Conservation (phyloP, 2,888 invertebrate species). For the Gastrophysa polygoni region DNA sequence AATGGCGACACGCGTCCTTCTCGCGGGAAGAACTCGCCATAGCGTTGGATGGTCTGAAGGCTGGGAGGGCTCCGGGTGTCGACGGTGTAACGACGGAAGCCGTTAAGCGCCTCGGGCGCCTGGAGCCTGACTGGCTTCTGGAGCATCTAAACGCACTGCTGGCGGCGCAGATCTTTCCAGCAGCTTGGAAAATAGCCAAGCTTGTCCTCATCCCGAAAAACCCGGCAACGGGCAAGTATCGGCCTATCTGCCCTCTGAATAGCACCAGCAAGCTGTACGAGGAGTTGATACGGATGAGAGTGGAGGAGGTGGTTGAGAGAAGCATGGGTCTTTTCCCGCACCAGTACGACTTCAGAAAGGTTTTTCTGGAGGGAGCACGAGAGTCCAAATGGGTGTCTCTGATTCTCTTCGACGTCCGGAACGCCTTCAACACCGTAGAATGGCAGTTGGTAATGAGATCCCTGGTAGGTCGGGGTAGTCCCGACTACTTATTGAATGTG, state of each 20-base stretch:
- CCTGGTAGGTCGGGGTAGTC: too few relatives aligned
- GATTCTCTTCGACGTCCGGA: too few relatives aligned
- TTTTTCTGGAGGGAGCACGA: too few relatives aligned
- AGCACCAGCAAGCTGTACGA: slow-evolving; percentile 6
- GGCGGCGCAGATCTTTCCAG: not conserved
- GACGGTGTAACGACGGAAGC: slow-evolving; percentile 10
- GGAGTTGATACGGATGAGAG: not conserved
- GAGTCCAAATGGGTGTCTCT: too few relatives aligned
- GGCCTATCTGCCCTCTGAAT: not conserved
- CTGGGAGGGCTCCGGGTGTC: not conserved
- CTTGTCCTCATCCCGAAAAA: not conserved
- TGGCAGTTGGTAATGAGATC: too few relatives aligned
- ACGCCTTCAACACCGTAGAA: too few relatives aligned
- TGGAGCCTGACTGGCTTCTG: slow-evolving; percentile 4
- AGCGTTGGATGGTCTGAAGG: not conserved
- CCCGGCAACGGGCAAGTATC: too few relatives aligned
- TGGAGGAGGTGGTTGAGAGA: not conserved
- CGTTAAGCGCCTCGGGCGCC: not conserved
- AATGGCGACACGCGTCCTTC: too few relatives aligned
- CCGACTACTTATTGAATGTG: too few relatives aligned
- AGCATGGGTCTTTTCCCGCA: not conserved
- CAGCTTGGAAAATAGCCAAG: not conserved
- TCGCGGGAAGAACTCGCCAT: not conserved
- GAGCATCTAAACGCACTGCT: not conserved
- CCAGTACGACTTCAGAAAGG: not conserved